These are phyloP conservation scores for Arctopsyche grandis DNA, from an alignment of 1,140 invertebrate species.

Conservation along the genomic window DNA sequence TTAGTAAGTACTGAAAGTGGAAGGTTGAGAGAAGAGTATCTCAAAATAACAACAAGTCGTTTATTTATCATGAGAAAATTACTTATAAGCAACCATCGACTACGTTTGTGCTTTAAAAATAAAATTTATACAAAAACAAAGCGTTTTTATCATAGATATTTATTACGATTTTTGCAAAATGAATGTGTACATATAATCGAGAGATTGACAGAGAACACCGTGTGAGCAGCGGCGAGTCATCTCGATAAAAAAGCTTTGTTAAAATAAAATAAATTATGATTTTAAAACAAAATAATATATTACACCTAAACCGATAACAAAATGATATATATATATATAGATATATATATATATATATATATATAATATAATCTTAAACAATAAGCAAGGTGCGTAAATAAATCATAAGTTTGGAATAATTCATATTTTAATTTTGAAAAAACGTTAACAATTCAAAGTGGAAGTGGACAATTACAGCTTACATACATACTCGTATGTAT, in stretches of 20 bases:
- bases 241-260: constrained; percentile 13
- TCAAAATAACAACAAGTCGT: neutral
- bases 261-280: neutral
- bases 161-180: neutral
- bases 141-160: constrained; percentile 18
- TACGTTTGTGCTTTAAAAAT: constrained; percentile 8
- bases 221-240: too few relatives aligned
- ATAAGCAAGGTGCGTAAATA: constrained; percentile 12
- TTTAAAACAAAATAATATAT: neutral
- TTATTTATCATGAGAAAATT: neutral
- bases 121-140: constrained; percentile 22
- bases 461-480: too few relatives aligned
- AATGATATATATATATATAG: too few relatives aligned
- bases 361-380: too few relatives aligned
- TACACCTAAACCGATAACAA: neutral
- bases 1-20: constrained; percentile 1
- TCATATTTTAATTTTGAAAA: too few relatives aligned
- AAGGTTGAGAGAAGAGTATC: constrained; percentile 7
- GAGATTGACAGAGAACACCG: too few relatives aligned
- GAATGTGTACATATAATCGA: neutral
- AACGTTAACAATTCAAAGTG: too few relatives aligned
- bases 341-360: too few relatives aligned
- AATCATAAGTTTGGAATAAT: neutral
- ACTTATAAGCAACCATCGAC: constrained; percentile 25
- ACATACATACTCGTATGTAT: too few relatives aligned